Evolutionary conservation across 2,797 vertebrate species (phyloP), one percentile per base, ranked within the genome.

Genomic region (Mareca strepera): DNA sequence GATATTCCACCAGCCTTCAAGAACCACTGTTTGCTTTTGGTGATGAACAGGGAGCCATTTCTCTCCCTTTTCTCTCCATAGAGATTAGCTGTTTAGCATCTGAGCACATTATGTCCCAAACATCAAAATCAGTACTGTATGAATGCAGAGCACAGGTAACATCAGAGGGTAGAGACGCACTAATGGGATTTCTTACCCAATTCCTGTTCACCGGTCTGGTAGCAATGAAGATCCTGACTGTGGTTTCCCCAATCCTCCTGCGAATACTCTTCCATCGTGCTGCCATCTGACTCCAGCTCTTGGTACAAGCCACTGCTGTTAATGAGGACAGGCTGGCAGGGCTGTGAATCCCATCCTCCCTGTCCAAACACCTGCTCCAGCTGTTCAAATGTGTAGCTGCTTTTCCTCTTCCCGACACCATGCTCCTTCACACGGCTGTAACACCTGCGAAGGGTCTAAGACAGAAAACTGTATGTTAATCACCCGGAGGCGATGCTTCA

Each of bases 351-450:
- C 99, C 99, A 99, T 97, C 99, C 99, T 35, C 99, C 99, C 97
- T 99, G 99, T 50, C 99, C 99, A 37, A 99, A 99, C 94, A 99
- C 99, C 96, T 99, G 99, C 98, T 99, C 99, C 98, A 99, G 98
- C 98, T 99, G 99, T 83, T 99, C 99, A 21, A 99, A 98, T 0
- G 99, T 99, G 98, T 99, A 99, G 98, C 99, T 99, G 98, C 99
- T 99, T 98, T 99, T 99, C 97, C 99, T 98, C 96, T 99, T 99
- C 41, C 99, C 99, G 0, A 99, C 99, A 50, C 99, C 99, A 1
- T 99, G 99, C 97, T 99, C 99, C 98, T 99, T 99, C 93, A 99
- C 99, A 1, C 99, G 99, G 97, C 99, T 99, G 98, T 99, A 99
- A 97, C 99, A 99, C 93, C 99, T 98, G 79, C 99, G 98, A 37